phyloP scores from a whole-genome alignment of 2,113 vertebrate genomes.

The Podarcis raffonei region DNA sequence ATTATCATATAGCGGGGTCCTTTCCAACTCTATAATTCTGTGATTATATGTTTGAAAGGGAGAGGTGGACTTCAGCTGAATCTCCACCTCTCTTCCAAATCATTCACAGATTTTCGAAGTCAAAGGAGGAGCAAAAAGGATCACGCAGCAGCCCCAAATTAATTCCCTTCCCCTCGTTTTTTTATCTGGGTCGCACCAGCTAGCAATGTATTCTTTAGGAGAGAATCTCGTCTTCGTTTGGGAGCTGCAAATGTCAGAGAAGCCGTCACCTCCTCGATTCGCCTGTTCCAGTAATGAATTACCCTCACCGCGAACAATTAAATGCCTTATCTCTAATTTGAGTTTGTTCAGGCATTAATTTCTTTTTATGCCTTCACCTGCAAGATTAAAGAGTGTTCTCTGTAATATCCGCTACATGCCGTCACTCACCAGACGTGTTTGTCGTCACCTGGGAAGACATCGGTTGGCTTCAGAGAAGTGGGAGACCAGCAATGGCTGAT shows the following conservation, averaged over 20 bases:
- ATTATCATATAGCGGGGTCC: no score
- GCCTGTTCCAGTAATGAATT: conserved; percentile 23
- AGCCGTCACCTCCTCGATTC: neutral
- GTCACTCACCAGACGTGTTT: neutral
- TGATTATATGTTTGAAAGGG: neutral
- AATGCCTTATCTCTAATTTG: conserved; percentile 17
- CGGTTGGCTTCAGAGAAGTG: neutral
- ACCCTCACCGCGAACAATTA: neutral
- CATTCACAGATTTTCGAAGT: neutral
- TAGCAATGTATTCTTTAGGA: neutral
- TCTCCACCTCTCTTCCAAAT: neutral
- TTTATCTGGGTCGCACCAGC: neutral
- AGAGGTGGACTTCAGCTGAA: no score
- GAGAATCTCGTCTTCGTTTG: neutral
- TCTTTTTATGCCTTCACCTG: conserved; percentile 12
- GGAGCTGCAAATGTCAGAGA: neutral
- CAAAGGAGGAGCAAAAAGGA: neutral
- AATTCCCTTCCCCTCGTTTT: neutral
- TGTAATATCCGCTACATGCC: neutral
- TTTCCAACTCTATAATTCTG: no score
- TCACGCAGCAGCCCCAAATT: neutral
- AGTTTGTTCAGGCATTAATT: conserved; percentile 27
- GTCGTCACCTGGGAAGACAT: neutral
- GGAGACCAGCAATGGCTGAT: no score
- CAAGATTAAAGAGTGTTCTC: neutral